Percentiles rank a stretch among this genome's conserved stretches.
Conservation (phyloP, 2,888 invertebrate species). For the Ctena decussata region DNA sequence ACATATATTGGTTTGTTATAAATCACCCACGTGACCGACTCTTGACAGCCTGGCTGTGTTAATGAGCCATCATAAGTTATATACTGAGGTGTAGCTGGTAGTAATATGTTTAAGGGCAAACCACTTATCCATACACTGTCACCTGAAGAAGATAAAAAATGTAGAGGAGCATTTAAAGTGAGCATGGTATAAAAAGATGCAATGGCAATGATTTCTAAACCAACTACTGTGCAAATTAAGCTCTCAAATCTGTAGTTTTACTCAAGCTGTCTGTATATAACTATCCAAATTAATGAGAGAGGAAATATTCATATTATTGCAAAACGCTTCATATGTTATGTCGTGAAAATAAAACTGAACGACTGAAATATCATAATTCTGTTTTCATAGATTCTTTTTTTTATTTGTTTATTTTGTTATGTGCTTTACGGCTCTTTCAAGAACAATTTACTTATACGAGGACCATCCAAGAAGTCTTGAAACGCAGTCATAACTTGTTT, state of each 20-base stretch:
- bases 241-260: background rate
- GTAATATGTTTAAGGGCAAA: conserved; percentile 61
- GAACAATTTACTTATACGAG: too few relatives aligned
- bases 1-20: conserved; percentile 99
- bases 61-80: conserved; percentile 99
- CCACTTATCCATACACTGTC: conserved; percentile 60
- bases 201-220: background rate
- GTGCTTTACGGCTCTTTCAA: too few relatives aligned
- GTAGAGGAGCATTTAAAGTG: background rate
- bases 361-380: too few relatives aligned
- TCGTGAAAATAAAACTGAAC: too few relatives aligned
- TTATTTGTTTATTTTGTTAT: too few relatives aligned
- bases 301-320: too few relatives aligned
- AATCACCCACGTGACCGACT: conserved; percentile 99
- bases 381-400: too few relatives aligned
- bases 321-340: too few relatives aligned
- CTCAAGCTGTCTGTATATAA: background rate
- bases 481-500: too few relatives aligned
- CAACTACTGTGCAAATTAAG: background rate
- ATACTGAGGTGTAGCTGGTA: conserved; percentile 95
- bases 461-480: too few relatives aligned
- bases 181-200: background rate
- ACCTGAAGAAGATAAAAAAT: conserved; percentile 49
- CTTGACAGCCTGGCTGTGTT: conserved; percentile 99
- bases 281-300: too few relatives aligned